Evolutionary conservation across 2,888 invertebrate genomes (phyloP).

Genomic region (Eubasilissa splendida): DNA sequence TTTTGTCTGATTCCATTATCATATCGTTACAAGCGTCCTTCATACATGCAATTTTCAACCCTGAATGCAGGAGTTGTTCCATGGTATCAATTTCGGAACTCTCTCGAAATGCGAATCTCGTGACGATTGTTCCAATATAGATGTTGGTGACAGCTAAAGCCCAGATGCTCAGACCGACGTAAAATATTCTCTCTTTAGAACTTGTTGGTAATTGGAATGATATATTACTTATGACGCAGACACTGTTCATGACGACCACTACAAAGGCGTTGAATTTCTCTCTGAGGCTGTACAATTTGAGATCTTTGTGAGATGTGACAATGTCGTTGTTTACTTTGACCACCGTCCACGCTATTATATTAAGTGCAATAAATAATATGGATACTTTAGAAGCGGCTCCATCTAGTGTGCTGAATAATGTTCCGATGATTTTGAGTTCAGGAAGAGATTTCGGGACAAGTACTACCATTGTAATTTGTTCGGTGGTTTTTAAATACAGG

Average conservation of each 20-base stretch:
- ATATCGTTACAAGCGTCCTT: conserved; percentile 17
- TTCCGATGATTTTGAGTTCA: too few species aligned
- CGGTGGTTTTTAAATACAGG: too few species aligned
- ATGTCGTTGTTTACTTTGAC: not conserved
- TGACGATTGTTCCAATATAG: conserved; percentile 41
- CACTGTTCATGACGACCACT: conserved; percentile 28
- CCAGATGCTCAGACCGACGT: conserved; percentile 30
- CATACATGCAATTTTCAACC: conserved; percentile 40
- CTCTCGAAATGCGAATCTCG: conserved; percentile 13
- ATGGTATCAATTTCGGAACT: conserved; percentile 41
- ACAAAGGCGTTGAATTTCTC: conserved; percentile 19
- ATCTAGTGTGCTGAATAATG: too few species aligned
- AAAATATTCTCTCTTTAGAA: conserved; percentile 39
- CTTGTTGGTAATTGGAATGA: conserved; percentile 42
- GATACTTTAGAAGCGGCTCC: not conserved
- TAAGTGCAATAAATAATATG: conserved; percentile 2
- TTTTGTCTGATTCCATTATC: not conserved
- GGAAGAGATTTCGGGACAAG: too few species aligned
- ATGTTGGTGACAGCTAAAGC: conserved; percentile 43
- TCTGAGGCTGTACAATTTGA: too few species aligned
- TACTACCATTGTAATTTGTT: too few species aligned
- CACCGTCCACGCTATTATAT: conserved; percentile 38
- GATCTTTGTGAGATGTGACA: too few species aligned
- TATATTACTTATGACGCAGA: conserved; percentile 37
- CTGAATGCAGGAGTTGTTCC: conserved; percentile 38